Conservation (phyloP, 2,113 vertebrate genomes). For the Physeter macrocephalus region DNA sequence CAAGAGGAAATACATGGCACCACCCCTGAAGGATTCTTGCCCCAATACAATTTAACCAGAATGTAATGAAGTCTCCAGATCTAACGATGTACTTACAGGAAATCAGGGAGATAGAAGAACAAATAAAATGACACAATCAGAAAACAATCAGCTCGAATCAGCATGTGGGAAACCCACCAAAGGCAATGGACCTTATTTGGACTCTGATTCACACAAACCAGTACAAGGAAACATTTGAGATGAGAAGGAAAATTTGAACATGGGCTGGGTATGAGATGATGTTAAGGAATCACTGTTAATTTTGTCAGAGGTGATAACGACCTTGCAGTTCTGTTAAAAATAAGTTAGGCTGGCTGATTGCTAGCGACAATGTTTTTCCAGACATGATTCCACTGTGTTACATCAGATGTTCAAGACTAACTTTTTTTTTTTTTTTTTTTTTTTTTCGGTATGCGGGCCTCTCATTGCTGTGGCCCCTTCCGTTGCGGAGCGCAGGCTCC, state of each 20-base stretch:
- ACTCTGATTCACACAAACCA: background rate
- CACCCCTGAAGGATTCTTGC: background rate
- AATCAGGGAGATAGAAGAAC: background rate
- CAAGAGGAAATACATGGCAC: background rate
- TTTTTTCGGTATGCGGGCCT: too few species aligned
- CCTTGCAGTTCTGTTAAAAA: background rate
- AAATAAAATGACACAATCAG: background rate
- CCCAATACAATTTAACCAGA: background rate
- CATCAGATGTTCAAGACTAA: constrained; percentile 73
- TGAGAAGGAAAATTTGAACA: background rate
- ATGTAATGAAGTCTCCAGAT: background rate
- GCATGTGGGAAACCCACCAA: background rate
- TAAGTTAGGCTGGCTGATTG: background rate
- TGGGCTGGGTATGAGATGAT: background rate
- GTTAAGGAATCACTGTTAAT: background rate
- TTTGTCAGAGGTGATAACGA: background rate
- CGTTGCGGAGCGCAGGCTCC: too few species aligned
- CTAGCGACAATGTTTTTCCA: constrained; percentile 64
- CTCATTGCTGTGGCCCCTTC: too few species aligned
- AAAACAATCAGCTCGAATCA: background rate
- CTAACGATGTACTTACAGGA: background rate
- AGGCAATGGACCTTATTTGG: background rate
- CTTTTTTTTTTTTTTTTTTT: too few species aligned
- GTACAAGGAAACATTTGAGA: background rate
- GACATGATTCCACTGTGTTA: constrained; percentile 64